Conservation (phyloP, 2,888 invertebrate species). For the Reticulitermes lucifugus region DNA sequence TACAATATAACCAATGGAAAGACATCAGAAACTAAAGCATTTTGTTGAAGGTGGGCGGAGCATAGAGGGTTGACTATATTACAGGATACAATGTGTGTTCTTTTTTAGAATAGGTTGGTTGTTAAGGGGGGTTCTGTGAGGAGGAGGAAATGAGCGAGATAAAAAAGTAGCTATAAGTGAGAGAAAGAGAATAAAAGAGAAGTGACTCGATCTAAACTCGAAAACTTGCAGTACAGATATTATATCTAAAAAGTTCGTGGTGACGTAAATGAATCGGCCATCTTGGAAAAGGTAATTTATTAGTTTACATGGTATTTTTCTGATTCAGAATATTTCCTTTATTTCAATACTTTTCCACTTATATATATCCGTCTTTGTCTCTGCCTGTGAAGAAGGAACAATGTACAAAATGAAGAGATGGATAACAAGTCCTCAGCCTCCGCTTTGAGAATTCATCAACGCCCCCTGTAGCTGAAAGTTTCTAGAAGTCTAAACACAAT, state of each 20-base stretch:
- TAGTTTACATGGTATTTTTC: not conserved
- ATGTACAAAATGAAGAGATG: not conserved
- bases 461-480: not conserved
- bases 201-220: not conserved
- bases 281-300: constrained; percentile 33
- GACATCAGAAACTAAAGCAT: constrained; percentile 32
- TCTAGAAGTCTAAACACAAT: not conserved
- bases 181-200: constrained; percentile 27
- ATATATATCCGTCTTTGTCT: not conserved
- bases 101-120: not conserved
- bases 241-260: not conserved
- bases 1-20: constrained; percentile 43
- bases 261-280: constrained; percentile 25
- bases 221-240: not conserved
- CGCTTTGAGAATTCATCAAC: not conserved
- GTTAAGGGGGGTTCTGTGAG: constrained; percentile 10
- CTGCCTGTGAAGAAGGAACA: not conserved
- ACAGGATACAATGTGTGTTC: constrained; percentile 28
- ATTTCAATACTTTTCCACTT: constrained; percentile 14
- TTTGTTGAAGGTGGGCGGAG: constrained; percentile 36
- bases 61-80: constrained; percentile 34
- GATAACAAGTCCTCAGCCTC: not conserved
- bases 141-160: constrained; percentile 16
- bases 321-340: constrained; percentile 11
- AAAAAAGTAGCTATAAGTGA: not conserved